Base-by-base conservation (phyloP, 1,140 invertebrate genomes). In the Asbolus verrucosus region DNA sequence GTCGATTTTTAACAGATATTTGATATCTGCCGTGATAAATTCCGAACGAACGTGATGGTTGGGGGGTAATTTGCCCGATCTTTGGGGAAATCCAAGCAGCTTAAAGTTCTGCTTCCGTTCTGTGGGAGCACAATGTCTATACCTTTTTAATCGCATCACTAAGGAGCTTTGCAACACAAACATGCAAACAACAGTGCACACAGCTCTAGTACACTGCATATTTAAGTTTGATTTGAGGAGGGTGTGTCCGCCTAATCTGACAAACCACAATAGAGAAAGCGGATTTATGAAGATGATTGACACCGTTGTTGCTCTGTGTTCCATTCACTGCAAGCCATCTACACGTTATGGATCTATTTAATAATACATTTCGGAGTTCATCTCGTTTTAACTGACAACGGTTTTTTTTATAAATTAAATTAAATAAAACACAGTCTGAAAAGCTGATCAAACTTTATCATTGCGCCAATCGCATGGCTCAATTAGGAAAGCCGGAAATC, bases 271-370 rank as follows among this genome's bases (percentile, higher is more conserved):
- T 71, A 65, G 71, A 54, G 59, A 73, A 73, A 75, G 71, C 73
- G 68, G 73, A 75, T 75, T 75, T 75, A 16, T 27, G 39, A 19
- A 41, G 66, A 75, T 75, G 73, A 75, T 75, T 75, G 73, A 75
- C 73, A 73, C 71, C 69, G 24, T 30, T 66, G 69, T 27, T 59
- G 11, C 50, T 36, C 43, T 38, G 60, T 16, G 60, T 11, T 6
- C 39, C 33, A 62, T 69, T 61, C 54, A 61, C 19, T 30, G 9
- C 30, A 5, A n/a, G 13, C 19, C 38, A 39, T 36, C 54, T 60
- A 60, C n/a, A 61, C 16, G 59, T 11, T 33, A 62, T 62, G 18
- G 59, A 62, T 36, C 38, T 41, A 41, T 41, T 41, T 41, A 41
- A 41, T 41, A n/a, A 41, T n/a, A 41, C 15, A 27, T 27, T 27